Base-by-base conservation (phyloP, 1,140 invertebrate species). In the Diorhabda carinulata region DNA sequence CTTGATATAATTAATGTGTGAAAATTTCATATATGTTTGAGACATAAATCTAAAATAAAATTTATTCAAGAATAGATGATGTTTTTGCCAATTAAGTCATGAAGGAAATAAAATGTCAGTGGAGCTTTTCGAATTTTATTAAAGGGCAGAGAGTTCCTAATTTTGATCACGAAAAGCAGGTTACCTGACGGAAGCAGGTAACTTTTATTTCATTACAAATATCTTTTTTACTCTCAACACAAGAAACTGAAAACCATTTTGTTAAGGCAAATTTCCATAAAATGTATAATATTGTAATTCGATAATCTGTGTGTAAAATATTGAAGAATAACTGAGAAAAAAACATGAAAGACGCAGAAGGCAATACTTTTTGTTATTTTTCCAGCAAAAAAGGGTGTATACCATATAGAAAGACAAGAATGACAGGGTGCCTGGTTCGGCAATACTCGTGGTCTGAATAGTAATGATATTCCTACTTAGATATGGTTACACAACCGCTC, bases 381-480 rank as follows among this genome's bases (percentile, higher is more conserved):
- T 74, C 63, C 56, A 66, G 72, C 70, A 72, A 73, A 73, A 76
- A 76, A 70, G 75, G 71, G 74, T 74, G 71, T 76, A 71, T 76
- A 78, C 71, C 74, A 76, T 76, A 74, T 74, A 77, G 74, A 75
- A 74, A 78, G 77, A 78, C 75, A 78, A 73, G 73, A 78, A 75
- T 76, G 77, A 77, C 74, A 77, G 75, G 70, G 72, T 70, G 73
- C 72, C 74, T 72, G 74, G 72, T 74, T 78, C 75, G 72, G 68
- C 72, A 70, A 68, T 64, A 69, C 52, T 65, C 77, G 77, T 78
- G 77, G 61, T 58, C 73, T 72, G 77, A 78, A 78, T 78, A 78
- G 71, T 78, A 78, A 78, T 78, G 75, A 69, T 70, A 71, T 71
- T 63, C 43, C 7, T 52, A 68, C 57, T 65, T 45, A 67, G 66